A percentile compares a stretch with the other conserved stretches of the same genome.
Conservation (phyloP, 2,888 invertebrate species). For the Xestoiulus laeticollis region DNA sequence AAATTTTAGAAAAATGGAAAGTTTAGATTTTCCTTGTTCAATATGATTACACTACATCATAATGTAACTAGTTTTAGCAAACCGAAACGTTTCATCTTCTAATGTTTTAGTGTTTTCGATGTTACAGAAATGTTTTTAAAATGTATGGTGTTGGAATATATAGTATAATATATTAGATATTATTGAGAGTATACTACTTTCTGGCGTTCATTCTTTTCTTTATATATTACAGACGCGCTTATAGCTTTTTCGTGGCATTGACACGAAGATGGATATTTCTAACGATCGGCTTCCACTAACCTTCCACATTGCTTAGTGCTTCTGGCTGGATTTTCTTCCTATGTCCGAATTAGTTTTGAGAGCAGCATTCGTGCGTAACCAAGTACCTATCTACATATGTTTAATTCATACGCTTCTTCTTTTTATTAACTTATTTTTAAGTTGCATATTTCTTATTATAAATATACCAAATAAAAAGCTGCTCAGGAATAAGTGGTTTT, state of each 20-base stretch:
- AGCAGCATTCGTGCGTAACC: conserved; percentile 21
- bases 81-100: neutral
- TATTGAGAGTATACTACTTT: neutral
- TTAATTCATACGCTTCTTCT: neutral
- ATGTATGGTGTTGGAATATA: neutral
- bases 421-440: neutral
- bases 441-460: neutral
- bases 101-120: neutral
- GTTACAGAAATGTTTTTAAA: too few relatives aligned
- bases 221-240: conserved; percentile 49
- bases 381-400: neutral
- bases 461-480: conserved; percentile 17
- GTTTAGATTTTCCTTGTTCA: too few relatives aligned
- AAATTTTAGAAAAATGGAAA: neutral
- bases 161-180: neutral
- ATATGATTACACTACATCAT: too few relatives aligned
- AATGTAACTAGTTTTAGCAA: too few relatives aligned
- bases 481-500: conserved; percentile 31
- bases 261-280: conserved; percentile 14
- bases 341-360: neutral
- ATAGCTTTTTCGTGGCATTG: conserved; percentile 30
- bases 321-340: neutral
- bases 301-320: conserved; percentile 1
- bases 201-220: conserved; percentile 28
- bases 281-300: conserved; percentile 40